A percentile compares a stretch with the other conserved stretches of the same genome.
phyloP scores from a whole-genome alignment of 2,113 vertebrate genomes.

The Atlantisia rogersi region DNA sequence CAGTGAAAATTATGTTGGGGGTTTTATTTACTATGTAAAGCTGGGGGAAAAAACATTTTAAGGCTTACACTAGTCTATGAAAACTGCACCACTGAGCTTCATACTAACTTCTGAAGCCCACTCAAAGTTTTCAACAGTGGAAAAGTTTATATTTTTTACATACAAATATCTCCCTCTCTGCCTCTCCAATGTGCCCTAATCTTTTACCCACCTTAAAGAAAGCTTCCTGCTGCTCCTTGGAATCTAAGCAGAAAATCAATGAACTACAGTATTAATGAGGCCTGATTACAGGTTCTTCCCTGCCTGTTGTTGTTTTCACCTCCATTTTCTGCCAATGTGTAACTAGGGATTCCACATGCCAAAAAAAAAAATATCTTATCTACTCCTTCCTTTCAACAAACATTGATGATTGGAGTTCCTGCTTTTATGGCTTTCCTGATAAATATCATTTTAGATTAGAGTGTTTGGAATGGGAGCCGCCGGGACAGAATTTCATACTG shows the following conservation, averaged over 20 bases:
- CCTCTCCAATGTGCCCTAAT: neutral
- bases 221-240: neutral
- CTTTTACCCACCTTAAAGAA: neutral
- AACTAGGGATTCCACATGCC: neutral
- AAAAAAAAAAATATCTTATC: neutral
- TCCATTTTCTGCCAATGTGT: neutral
- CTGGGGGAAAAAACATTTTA: neutral
- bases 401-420: neutral
- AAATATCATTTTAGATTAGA: slow-evolving; percentile 1
- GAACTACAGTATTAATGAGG: slow-evolving; percentile 8
- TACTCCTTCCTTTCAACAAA: slow-evolving; percentile 14
- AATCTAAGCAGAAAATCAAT: slow-evolving; percentile 14
- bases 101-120: neutral
- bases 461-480: neutral
- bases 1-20: neutral
- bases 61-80: neutral
- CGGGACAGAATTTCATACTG: neutral
- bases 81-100: neutral
- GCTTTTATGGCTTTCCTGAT: neutral
- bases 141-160: neutral
- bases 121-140: neutral
- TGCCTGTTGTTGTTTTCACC: neutral
- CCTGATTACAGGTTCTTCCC: neutral
- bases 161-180: neutral
- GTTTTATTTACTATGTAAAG: neutral